Conservation (phyloP, 2,888 invertebrate species). For the Acanthosepion esculentum region DNA sequence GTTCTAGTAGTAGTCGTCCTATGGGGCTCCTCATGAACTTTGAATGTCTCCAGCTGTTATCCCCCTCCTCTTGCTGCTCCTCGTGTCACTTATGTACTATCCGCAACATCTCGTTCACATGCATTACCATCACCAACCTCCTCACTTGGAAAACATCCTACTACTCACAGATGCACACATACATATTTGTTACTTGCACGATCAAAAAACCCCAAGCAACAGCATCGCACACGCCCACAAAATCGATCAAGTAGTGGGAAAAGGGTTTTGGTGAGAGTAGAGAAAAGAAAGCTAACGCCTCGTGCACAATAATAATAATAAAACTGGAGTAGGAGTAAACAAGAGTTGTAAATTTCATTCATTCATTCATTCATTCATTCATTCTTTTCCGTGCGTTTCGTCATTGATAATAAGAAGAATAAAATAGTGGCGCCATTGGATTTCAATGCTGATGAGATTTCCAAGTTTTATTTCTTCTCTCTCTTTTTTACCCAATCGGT, state of each 20-base stretch:
- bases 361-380: neutral
- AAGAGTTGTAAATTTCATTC: slow-evolving; percentile 1
- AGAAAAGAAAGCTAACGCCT: neutral
- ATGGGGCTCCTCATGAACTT: neutral
- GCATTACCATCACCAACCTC: too few relatives aligned
- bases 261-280: neutral
- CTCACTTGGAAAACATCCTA: neutral
- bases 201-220: neutral
- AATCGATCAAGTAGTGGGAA: neutral
- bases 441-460: neutral
- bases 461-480: neutral
- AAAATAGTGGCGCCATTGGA: neutral
- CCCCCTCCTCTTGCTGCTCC: neutral
- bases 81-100: neutral
- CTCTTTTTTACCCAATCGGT: neutral
- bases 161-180: neutral
- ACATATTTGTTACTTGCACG: neutral
- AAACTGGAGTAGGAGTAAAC: neutral
- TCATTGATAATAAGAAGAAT: neutral
- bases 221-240: neutral
- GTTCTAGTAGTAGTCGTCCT: neutral
- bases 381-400: neutral
- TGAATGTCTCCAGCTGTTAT: slow-evolving; percentile 5
- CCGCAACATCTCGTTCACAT: too few relatives aligned
- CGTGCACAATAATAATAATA: neutral